Conservation (phyloP, 2,113 vertebrate genomes). For the Epinephelus fuscoguttatus region DNA sequence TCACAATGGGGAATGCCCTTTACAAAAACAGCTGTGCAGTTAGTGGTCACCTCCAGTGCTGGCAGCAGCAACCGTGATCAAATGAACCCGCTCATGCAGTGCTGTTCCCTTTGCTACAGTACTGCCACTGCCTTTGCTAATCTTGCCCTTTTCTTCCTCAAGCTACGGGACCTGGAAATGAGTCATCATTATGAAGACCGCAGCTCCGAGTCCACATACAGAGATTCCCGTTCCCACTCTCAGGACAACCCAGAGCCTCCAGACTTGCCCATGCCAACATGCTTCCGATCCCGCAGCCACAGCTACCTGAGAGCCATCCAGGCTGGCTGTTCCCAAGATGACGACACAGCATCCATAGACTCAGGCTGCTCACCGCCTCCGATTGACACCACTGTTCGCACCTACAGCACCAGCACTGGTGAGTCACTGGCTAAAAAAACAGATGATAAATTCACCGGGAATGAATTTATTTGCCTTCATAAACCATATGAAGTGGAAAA, state of each 20-base stretch:
- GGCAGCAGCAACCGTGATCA: background rate
- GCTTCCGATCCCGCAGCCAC: slow-evolving; percentile 98
- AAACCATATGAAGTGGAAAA: background rate
- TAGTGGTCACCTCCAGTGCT: background rate
- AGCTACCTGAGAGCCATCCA: slow-evolving; percentile 99
- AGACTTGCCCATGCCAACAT: slow-evolving; percentile 94
- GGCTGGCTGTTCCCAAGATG: slow-evolving; percentile 97
- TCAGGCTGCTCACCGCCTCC: slow-evolving; percentile 95
- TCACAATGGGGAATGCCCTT: slow-evolving; percentile 12
- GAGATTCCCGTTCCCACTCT: slow-evolving; percentile 88
- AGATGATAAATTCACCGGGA: slow-evolving; percentile 2
- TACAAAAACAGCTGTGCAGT: slow-evolving; percentile 1
- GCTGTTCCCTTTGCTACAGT: background rate
- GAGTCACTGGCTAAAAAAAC: slow-evolving; percentile 75
- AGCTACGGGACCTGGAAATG: slow-evolving; percentile 91
- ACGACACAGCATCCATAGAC: slow-evolving; percentile 93
- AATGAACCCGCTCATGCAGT: background rate
- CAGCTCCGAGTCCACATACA: slow-evolving; percentile 91
- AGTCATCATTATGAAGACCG: slow-evolving; percentile 91
- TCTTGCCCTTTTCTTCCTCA: slow-evolving; percentile 41
- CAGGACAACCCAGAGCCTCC: slow-evolving; percentile 88
- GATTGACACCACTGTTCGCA: slow-evolving; percentile 90
- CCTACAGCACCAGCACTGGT: slow-evolving; percentile 94
- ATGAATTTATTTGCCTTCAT: background rate
- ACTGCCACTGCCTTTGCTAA: background rate